A percentile compares a stretch with the other conserved stretches of the same genome.
Evolutionary conservation across 2,888 invertebrate genomes (phyloP).

Genomic region (Eustalomyia histrio): DNA sequence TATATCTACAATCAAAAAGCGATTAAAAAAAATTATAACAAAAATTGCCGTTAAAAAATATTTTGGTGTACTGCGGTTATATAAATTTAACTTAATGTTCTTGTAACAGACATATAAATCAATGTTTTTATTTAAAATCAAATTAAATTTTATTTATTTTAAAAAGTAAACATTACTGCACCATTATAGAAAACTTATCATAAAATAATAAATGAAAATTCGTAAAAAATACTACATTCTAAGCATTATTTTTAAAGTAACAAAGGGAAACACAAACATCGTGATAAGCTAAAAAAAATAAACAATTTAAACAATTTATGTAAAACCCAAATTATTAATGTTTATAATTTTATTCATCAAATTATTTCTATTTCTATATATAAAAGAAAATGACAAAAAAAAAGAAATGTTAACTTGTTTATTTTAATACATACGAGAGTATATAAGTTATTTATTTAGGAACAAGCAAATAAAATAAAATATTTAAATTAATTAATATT

Average conservation of each 20-base stretch:
- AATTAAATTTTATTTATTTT: slow-evolving; percentile 46
- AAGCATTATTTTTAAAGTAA: slow-evolving; percentile 68
- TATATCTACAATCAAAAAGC: too few relatives aligned
- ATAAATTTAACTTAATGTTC: slow-evolving; percentile 22
- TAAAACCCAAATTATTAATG: slow-evolving; percentile 13
- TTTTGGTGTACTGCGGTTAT: slow-evolving; percentile 19
- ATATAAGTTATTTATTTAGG: slow-evolving; percentile 45
- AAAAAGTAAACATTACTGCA: slow-evolving; percentile 48
- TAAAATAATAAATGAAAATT: slow-evolving; percentile 50
- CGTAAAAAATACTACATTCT: slow-evolving; percentile 45
- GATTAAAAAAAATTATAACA: too few relatives aligned
- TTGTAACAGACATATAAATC: background rate
- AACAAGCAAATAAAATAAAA: slow-evolving; percentile 27
- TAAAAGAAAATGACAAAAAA: slow-evolving; percentile 13
- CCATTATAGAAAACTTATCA: slow-evolving; percentile 52
- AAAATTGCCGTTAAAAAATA: background rate
- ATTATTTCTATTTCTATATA: slow-evolving; percentile 25
- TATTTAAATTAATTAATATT: slow-evolving; percentile 61
- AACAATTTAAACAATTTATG: slow-evolving; percentile 35
- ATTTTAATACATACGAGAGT: slow-evolving; percentile 55
- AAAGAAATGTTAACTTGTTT: slow-evolving; percentile 63
- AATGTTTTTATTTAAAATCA: slow-evolving; percentile 53
- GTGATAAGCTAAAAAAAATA: slow-evolving; percentile 69
- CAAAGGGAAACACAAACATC: slow-evolving; percentile 73
- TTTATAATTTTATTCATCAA: slow-evolving; percentile 30